phyloP scores from a whole-genome alignment of 2,797 vertebrate genomes.

The Ibycter americanus region DNA sequence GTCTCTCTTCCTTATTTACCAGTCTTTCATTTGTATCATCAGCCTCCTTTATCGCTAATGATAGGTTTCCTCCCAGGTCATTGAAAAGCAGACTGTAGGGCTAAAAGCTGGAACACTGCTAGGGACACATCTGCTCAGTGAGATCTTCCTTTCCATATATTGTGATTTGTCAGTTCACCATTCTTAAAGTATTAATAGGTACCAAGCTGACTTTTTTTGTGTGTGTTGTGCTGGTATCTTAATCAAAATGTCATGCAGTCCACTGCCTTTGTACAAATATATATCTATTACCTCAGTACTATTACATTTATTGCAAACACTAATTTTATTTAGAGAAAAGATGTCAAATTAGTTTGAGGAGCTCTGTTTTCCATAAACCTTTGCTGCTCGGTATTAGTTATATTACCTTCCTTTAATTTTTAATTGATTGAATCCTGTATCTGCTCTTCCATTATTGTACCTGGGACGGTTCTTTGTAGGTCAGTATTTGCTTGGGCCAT shows the following conservation, averaged over 20 bases:
- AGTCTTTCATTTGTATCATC: background rate
- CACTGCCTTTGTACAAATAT: background rate
- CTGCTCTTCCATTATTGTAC: background rate
- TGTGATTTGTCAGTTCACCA: background rate
- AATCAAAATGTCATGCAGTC: slow-evolving; percentile 14
- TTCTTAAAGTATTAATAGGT: background rate
- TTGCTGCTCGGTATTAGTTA: slow-evolving; percentile 35
- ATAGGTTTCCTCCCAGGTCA: background rate
- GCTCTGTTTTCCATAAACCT: slow-evolving; percentile 63
- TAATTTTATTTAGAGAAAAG: slow-evolving; percentile 64
- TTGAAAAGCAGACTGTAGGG: background rate
- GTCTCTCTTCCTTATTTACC: background rate
- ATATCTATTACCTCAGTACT: slow-evolving; percentile 34
- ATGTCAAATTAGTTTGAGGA: slow-evolving; percentile 58
- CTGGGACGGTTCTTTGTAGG: background rate
- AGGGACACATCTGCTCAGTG: background rate
- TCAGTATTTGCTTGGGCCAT: background rate
- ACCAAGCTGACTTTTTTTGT: background rate
- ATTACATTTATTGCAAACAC: slow-evolving; percentile 41
- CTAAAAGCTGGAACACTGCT: background rate
- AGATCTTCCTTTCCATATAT: background rate
- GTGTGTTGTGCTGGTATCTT: background rate
- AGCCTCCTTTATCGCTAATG: background rate
- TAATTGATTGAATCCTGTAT: slow-evolving; percentile 7
- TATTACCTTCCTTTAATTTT: slow-evolving; percentile 58